These are phyloP conservation scores for Leptodactylus fallax DNA, from an alignment of 2,797 vertebrate species.

Conservation along the genomic window DNA sequence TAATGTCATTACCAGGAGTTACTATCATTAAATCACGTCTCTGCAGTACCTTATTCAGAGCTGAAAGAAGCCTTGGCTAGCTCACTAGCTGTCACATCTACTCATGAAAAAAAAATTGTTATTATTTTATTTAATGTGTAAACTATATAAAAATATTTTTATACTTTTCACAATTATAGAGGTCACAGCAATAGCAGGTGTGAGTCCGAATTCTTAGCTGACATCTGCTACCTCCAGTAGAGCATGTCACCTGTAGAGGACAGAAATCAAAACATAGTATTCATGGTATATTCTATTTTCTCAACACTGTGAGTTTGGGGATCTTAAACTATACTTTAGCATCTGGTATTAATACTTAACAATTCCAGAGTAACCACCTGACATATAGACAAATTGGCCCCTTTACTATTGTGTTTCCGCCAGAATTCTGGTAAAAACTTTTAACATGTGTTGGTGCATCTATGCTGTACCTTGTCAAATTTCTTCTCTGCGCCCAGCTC, in stretches of 20 bases:
- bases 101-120: background rate
- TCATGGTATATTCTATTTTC: background rate
- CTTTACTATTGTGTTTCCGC: too few species aligned
- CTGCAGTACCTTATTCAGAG: background rate
- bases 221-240: constrained; percentile 78
- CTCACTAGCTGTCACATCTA: background rate
- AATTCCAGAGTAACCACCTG: background rate
- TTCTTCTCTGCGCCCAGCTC: too few species aligned
- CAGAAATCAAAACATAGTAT: constrained; percentile 44
- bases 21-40: background rate
- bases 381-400: too few species aligned
- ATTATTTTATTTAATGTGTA: background rate
- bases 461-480: too few species aligned
- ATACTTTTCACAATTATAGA: constrained; percentile 91
- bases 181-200: constrained; percentile 96
- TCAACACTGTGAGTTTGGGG: background rate
- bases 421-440: too few species aligned
- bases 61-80: background rate
- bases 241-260: constrained; percentile 84
- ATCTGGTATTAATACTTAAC: background rate
- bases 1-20: too few species aligned
- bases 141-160: constrained; percentile 42
- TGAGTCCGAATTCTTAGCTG: constrained; percentile 87
- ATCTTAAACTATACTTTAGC: background rate
- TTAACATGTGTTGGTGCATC: too few species aligned